Conservation (phyloP, 2,797 vertebrate genomes). For the Poliocrania exsul region DNA sequence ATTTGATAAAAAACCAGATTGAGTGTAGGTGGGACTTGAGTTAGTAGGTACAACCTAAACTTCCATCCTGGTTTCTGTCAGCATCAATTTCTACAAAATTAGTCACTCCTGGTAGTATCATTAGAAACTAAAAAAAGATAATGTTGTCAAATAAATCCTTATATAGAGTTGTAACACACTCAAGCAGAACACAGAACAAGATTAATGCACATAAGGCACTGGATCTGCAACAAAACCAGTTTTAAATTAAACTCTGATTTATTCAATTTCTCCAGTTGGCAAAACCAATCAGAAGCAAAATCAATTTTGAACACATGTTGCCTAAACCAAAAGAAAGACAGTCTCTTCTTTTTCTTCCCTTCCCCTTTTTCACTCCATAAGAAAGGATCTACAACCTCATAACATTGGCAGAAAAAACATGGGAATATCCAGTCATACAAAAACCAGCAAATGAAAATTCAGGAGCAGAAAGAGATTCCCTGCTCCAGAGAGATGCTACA, state of each 20-base stretch:
- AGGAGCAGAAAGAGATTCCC: neutral
- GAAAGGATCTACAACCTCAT: neutral
- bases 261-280: neutral
- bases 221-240: neutral
- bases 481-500: neutral
- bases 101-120: neutral
- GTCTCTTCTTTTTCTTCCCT: neutral
- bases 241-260: neutral
- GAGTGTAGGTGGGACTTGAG: neutral
- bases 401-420: neutral
- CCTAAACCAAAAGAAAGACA: neutral
- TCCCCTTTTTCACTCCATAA: neutral
- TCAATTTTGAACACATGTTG: neutral
- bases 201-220: neutral
- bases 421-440: neutral
- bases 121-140: constrained; percentile 10
- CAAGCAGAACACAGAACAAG: neutral
- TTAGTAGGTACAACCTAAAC: neutral
- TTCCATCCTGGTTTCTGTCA: constrained; percentile 15
- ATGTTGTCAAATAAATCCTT: constrained; percentile 12
- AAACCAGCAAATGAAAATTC: neutral
- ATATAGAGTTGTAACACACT: neutral
- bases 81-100: neutral
- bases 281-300: constrained; percentile 12
- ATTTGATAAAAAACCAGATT: neutral